These are phyloP conservation scores for Bradypus variegatus DNA, from an alignment of 2,797 vertebrate genomes.

Conservation along the genomic window DNA sequence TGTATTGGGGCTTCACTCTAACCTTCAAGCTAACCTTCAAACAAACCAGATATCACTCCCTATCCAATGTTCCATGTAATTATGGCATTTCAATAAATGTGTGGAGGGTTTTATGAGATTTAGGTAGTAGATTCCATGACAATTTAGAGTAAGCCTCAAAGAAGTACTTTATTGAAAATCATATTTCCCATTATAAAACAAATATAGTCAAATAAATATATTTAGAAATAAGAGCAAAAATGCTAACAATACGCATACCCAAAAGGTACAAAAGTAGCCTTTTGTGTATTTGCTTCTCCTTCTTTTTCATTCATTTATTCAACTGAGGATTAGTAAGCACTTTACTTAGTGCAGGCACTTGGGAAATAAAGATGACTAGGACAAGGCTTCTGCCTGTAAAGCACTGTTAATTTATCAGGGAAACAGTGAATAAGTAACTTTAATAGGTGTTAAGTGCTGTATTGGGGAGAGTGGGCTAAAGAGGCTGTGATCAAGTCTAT, in stretches of 20 bases:
- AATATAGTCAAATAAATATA: background rate
- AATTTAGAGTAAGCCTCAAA: conserved; percentile 10
- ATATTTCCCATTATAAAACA: conserved; percentile 18
- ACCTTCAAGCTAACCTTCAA: too few relatives aligned
- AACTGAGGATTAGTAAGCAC: background rate
- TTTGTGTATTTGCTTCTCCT: background rate
- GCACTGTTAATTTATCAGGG: background rate
- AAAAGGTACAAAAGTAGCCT: background rate
- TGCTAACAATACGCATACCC: background rate
- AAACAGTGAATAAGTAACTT: background rate
- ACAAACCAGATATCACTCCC: too few relatives aligned
- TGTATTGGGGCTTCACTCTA: too few relatives aligned
- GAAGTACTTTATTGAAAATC: conserved; percentile 29
- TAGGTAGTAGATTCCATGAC: conserved; percentile 23
- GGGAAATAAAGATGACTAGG: background rate
- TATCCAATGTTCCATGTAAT: too few relatives aligned
- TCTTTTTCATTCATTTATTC: background rate
- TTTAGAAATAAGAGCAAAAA: conserved; percentile 14
- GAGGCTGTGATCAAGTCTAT: background rate
- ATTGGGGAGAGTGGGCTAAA: background rate
- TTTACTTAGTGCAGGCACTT: background rate
- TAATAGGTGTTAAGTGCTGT: background rate
- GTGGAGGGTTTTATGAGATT: conserved; percentile 24
- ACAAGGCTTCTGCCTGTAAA: background rate
- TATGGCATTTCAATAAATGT: background rate